These are phyloP conservation scores for Myotis davidii DNA, from an alignment of 2,113 vertebrate genomes.

Conservation along the genomic window DNA sequence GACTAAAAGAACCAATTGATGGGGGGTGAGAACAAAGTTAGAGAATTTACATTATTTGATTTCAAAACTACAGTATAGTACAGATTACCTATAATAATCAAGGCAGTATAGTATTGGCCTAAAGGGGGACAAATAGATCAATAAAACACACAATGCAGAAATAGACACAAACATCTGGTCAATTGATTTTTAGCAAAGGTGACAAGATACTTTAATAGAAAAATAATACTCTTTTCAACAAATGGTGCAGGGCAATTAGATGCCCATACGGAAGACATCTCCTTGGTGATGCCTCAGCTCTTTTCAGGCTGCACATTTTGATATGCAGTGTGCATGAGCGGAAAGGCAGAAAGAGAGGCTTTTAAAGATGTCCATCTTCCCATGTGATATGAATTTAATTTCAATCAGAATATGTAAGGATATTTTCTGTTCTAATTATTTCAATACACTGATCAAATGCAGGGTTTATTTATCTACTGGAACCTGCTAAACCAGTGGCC, in stretches of 20 bases:
- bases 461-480: neutral
- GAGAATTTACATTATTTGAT: neutral
- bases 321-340: neutral
- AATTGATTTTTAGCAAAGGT: neutral
- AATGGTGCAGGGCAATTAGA: neutral
- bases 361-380: neutral
- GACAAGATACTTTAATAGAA: neutral
- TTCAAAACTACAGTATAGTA: neutral
- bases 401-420: neutral
- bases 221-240: slow-evolving; percentile 39
- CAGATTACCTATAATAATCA: neutral
- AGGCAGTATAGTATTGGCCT: neutral
- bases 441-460: neutral
- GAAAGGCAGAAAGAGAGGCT: neutral
- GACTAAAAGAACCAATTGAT: neutral
- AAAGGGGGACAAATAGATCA: neutral
- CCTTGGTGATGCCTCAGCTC: neutral
- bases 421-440: neutral
- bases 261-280: neutral
- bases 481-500: neutral
- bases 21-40: neutral
- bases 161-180: neutral
- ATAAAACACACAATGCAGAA: slow-evolving; percentile 7
- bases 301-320: neutral
- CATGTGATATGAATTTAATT: neutral